Evolutionary conservation across 2,797 vertebrate genomes (phyloP).

Genomic region (Gallinago nigripennis): DNA sequence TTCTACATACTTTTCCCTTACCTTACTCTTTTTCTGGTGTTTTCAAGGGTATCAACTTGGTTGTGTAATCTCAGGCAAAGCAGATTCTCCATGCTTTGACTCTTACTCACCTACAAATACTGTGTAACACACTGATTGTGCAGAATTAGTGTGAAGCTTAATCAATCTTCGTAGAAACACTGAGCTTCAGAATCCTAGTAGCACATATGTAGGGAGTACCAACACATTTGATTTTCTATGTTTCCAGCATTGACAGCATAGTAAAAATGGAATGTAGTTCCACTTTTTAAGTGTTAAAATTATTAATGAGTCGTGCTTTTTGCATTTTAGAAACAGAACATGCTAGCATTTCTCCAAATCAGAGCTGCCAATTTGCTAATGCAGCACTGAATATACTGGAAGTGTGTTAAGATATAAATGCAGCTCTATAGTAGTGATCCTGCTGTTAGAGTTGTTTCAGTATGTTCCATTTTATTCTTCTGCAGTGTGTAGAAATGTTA

Average conservation of each 20-base stretch:
- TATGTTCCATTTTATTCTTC: neutral
- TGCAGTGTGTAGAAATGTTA: neutral
- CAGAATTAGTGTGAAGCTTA: slow-evolving; percentile 22
- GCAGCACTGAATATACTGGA: neutral
- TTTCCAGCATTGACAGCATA: neutral
- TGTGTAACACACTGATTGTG: neutral
- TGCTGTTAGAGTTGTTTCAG: neutral
- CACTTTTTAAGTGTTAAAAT: neutral
- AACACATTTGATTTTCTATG: neutral
- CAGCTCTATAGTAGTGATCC: neutral
- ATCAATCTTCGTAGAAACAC: neutral
- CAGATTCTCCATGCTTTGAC: slow-evolving; percentile 22
- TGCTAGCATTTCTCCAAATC: neutral
- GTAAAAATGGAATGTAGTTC: neutral
- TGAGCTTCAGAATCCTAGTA: neutral
- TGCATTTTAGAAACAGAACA: neutral
- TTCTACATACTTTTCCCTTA: neutral
- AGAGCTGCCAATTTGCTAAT: slow-evolving; percentile 18
- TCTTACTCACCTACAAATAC: slow-evolving; percentile 32
- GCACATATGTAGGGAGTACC: neutral
- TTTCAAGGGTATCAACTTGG: slow-evolving; percentile 14
- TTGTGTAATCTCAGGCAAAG: neutral
- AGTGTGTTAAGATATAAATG: neutral
- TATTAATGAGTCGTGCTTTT: neutral
- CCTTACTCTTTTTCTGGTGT: neutral